These are phyloP conservation scores for Furnarius figulus DNA, from an alignment of 2,113 vertebrate genomes.

Conservation along the genomic window DNA sequence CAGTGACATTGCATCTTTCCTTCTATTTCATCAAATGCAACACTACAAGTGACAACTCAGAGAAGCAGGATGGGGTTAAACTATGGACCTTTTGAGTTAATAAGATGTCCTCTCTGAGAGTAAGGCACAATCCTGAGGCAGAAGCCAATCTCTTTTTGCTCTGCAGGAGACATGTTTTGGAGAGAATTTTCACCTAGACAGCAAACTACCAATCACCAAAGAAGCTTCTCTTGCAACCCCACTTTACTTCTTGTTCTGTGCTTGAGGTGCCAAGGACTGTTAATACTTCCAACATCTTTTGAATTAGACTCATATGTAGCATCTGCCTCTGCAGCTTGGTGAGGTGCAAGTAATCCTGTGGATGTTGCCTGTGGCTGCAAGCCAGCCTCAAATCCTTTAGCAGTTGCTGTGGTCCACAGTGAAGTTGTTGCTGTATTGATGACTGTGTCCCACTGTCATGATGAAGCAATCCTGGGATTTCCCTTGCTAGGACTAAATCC, in stretches of 20 bases:
- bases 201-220: not conserved
- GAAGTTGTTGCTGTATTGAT: not conserved
- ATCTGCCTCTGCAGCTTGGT: not conserved
- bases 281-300: not conserved
- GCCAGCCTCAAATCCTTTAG: not conserved
- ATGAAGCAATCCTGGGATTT: constrained; percentile 7
- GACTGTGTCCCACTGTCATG: not conserved
- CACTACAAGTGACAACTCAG: not conserved
- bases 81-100: not conserved
- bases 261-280: not conserved
- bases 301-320: not conserved
- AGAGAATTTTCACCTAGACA: not conserved
- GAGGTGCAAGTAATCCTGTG: not conserved
- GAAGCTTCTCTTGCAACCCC: not conserved
- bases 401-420: not conserved
- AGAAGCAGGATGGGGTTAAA: not conserved
- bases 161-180: not conserved
- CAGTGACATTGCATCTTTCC: not conserved
- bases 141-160: not conserved
- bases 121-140: not conserved
- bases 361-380: not conserved
- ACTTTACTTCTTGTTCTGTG: not conserved
- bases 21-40: not conserved
- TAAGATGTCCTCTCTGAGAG: not conserved
- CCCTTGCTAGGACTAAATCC: not conserved